phyloP scores from a whole-genome alignment of 2,888 invertebrate species.

The Merodon equestris region DNA sequence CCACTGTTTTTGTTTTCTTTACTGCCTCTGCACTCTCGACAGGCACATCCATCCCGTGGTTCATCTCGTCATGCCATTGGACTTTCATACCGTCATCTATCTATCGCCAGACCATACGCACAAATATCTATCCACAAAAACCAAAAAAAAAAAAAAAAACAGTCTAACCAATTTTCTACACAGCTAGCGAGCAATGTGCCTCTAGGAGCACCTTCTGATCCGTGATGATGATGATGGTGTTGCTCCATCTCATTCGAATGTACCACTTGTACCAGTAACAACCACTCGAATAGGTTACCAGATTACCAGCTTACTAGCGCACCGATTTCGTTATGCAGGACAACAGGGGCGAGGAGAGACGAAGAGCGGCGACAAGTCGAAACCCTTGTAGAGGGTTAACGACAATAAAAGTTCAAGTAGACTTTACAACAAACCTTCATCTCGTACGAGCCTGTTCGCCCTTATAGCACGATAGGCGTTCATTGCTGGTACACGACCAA shows the following conservation, averaged over 20 bases:
- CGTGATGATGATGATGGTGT: background rate
- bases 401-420: conserved; percentile 12
- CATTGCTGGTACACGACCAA: background rate
- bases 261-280: too few relatives aligned
- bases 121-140: conserved; percentile 43
- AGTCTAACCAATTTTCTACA: background rate
- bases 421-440: background rate
- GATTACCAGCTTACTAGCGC: too few relatives aligned
- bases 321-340: too few relatives aligned
- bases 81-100: background rate
- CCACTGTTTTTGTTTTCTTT: background rate
- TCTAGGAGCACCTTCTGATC: too few relatives aligned
- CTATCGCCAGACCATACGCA: conserved; percentile 12
- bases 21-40: too few relatives aligned
- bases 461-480: too few relatives aligned
- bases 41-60: background rate
- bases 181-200: too few relatives aligned
- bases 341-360: too few relatives aligned
- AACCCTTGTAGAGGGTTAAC: too few relatives aligned
- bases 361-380: too few relatives aligned
- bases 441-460: background rate
- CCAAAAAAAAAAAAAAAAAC: conserved; percentile 11
- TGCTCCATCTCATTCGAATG: too few relatives aligned
- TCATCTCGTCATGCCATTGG: conserved; percentile 1
- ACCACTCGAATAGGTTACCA: too few relatives aligned